Evolutionary conservation across 64 coral and sea anemone species (phyloP).

Genomic region (Montipora sp.): DNA sequence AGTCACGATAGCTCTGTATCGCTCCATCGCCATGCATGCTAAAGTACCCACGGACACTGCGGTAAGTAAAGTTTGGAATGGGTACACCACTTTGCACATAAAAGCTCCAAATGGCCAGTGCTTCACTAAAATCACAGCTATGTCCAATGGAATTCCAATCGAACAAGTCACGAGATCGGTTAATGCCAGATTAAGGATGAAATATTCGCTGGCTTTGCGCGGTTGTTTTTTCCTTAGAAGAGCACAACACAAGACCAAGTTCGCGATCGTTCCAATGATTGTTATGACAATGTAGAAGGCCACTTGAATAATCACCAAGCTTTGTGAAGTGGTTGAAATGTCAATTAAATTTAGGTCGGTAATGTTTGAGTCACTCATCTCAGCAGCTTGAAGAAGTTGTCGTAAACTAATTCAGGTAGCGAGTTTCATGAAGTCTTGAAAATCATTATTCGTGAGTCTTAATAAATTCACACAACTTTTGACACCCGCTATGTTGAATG

Average conservation of each 20-base stretch:
- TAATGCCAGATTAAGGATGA: conserved; percentile 77
- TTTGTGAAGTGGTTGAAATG: background rate
- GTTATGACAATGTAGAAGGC: conserved; percentile 52
- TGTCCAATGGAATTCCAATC: conserved; percentile 78
- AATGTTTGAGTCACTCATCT: conserved; percentile 3
- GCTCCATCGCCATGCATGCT: conserved; percentile 78
- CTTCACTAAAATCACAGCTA: conserved; percentile 52
- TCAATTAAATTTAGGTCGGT: background rate
- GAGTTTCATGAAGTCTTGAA: background rate
- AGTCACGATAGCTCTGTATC: conserved; percentile 75
- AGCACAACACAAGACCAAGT: conserved; percentile 65
- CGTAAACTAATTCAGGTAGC: too few relatives aligned
- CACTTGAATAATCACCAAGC: conserved; percentile 38
- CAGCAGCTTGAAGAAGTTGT: too few relatives aligned
- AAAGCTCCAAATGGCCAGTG: conserved; percentile 71
- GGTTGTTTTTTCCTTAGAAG: conserved; percentile 45
- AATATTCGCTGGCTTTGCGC: conserved; percentile 78
- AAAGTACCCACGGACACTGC: conserved; percentile 79
- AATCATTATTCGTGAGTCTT: background rate
- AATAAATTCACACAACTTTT: background rate
- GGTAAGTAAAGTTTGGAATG: conserved; percentile 80
- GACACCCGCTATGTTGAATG: background rate
- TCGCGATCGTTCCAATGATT: conserved; percentile 57
- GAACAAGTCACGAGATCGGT: conserved; percentile 69
- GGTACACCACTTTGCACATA: conserved; percentile 82